A percentile compares a stretch with the other conserved stretches of the same genome.
Evolutionary conservation across 2,888 invertebrate species (phyloP).

Genomic region (Bedellia somnulentella): DNA sequence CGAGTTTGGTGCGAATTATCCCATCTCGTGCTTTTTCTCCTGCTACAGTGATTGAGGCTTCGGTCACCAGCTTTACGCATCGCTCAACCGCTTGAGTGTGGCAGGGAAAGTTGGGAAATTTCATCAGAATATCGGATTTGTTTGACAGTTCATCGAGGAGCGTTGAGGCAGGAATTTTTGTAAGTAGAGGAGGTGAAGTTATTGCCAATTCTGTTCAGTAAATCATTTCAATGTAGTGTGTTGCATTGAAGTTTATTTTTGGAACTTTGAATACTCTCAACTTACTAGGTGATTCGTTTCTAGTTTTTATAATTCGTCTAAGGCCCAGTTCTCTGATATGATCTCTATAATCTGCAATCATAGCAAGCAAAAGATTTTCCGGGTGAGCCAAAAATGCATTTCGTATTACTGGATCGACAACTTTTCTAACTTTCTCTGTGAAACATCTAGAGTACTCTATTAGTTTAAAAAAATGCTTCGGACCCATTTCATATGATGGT

Average conservation of each 20-base stretch:
- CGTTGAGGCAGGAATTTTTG: no score
- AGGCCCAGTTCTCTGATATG: slow-evolving; percentile 1
- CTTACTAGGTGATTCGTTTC: slow-evolving; percentile 2
- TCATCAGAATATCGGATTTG: no score
- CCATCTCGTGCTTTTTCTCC: no score
- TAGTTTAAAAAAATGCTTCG: slow-evolving; percentile 2
- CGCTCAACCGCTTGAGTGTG: no score
- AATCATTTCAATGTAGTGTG: slow-evolving; percentile 3
- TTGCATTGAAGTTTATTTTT: no score
- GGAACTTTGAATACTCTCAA: slow-evolving; percentile 3
- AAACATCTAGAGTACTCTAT: slow-evolving; percentile 2
- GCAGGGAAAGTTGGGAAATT: no score
- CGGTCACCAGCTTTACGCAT: no score
- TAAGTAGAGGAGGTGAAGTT: no score
- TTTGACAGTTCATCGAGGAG: no score
- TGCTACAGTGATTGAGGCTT: no score
- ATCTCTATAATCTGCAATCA: slow-evolving; percentile 1
- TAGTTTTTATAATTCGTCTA: slow-evolving; percentile 2
- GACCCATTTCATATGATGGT: slow-evolving; percentile 4
- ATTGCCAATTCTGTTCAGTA: no score
- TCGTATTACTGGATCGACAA: slow-evolving; percentile 2
- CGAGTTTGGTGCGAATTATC: no score
- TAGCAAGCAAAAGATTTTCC: slow-evolving; percentile 1
- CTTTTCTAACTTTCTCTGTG: slow-evolving; percentile 1
- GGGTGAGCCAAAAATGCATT: slow-evolving; percentile 3